Evolutionary conservation across 1,140 invertebrate species (phyloP).

Genomic region (Mylabris phalerata): DNA sequence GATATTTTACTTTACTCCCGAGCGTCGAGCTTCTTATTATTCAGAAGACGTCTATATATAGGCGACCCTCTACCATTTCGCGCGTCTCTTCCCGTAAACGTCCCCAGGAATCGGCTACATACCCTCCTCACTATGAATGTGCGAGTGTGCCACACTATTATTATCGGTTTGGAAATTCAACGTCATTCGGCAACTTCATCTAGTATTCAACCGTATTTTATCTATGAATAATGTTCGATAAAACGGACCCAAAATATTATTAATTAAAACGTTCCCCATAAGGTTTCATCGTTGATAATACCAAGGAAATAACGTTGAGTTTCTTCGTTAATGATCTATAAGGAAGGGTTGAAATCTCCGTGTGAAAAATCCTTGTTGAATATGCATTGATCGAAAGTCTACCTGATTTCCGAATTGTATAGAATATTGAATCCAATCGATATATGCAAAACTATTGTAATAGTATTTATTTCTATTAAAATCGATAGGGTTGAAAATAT

Average conservation of each 20-base stretch:
- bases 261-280: too few relatives aligned
- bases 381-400: slow-evolving; percentile 8
- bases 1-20: slow-evolving; percentile 41
- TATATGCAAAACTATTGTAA: slow-evolving; percentile 11
- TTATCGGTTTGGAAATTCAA: too few relatives aligned
- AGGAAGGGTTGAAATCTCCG: slow-evolving; percentile 3
- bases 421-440: background rate
- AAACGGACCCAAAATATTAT: too few relatives aligned
- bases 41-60: slow-evolving; percentile 27
- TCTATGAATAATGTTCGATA: too few relatives aligned
- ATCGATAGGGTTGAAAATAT: background rate
- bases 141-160: background rate
- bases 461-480: background rate
- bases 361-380: slow-evolving; percentile 6
- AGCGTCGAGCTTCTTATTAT: slow-evolving; percentile 36
- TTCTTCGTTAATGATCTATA: too few relatives aligned
- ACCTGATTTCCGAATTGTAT: background rate
- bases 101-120: slow-evolving; percentile 22
- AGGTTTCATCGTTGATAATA: too few relatives aligned
- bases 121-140: slow-evolving; percentile 1
- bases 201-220: too few relatives aligned
- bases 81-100: slow-evolving; percentile 14
- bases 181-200: too few relatives aligned
- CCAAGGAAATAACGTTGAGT: too few relatives aligned
- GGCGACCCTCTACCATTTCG: slow-evolving; percentile 12